Percentiles rank a stretch among this genome's conserved stretches.
Conservation (phyloP, 2,113 vertebrate genomes). For the Lagopus muta region DNA sequence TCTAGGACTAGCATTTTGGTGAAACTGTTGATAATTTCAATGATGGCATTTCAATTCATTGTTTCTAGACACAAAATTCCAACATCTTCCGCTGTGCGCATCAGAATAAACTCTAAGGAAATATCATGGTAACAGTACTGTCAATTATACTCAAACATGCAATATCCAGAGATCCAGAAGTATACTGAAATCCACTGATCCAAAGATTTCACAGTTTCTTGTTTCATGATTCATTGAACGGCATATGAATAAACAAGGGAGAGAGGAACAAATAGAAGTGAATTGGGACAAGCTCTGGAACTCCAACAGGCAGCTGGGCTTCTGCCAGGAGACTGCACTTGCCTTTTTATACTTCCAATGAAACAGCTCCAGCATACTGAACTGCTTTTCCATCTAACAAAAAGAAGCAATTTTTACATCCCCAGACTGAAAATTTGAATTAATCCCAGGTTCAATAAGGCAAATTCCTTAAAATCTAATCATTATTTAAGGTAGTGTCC, state of each 20-base stretch:
- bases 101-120: not conserved
- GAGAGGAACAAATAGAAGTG: conserved; percentile 59
- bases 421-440: conserved; percentile 62
- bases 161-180: not conserved
- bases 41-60: not conserved
- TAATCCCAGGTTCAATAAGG: conserved; percentile 14
- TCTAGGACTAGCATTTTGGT: not conserved
- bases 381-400: conserved; percentile 71
- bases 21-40: not conserved
- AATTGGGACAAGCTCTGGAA: conserved; percentile 63
- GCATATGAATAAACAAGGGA: conserved; percentile 55
- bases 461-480: conserved; percentile 60
- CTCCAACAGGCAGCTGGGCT: conserved; percentile 58
- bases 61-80: not conserved
- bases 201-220: conserved; percentile 59
- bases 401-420: conserved; percentile 67
- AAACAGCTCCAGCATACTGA: conserved; percentile 67
- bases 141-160: not conserved
- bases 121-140: not conserved
- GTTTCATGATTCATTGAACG: conserved; percentile 61
- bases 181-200: conserved; percentile 4
- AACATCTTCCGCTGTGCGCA: not conserved
- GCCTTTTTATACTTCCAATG: conserved; percentile 48
- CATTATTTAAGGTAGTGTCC: not conserved
- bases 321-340: conserved; percentile 53